Evolutionary conservation across 2,113 vertebrate species (phyloP).

Genomic region (Pteruthius melanotis): DNA sequence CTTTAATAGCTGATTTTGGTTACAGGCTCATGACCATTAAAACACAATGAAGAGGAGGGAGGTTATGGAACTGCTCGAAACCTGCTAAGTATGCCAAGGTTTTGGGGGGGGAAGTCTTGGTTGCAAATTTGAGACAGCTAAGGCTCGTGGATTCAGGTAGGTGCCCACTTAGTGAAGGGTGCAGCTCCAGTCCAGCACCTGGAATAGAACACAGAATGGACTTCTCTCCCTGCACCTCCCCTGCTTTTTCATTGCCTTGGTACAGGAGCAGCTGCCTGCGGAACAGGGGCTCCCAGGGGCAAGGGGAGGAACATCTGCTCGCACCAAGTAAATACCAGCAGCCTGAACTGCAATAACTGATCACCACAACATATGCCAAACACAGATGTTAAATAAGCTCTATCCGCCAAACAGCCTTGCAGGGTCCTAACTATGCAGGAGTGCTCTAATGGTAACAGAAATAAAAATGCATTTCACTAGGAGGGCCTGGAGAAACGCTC

Average conservation of each 20-base stretch:
- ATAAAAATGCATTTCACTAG: neutral
- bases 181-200: neutral
- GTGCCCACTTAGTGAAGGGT: neutral
- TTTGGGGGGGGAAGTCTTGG: neutral
- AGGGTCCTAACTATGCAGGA: neutral
- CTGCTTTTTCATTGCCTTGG: neutral
- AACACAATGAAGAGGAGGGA: neutral
- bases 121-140: neutral
- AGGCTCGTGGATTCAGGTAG: neutral
- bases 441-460: neutral
- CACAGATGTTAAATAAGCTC: neutral
- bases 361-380: neutral
- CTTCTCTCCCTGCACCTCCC: neutral
- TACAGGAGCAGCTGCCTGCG: neutral
- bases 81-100: neutral
- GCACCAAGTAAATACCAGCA: neutral
- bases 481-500: neutral
- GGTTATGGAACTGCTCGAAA: neutral
- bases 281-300: neutral
- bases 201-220: neutral
- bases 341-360: neutral
- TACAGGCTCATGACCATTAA: conserved; percentile 3
- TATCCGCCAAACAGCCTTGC: neutral
- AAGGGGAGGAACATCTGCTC: neutral
- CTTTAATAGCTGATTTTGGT: conserved; percentile 41